Evolutionary conservation across 1,140 invertebrate species (phyloP).

Genomic region (Cephus cinctus): DNA sequence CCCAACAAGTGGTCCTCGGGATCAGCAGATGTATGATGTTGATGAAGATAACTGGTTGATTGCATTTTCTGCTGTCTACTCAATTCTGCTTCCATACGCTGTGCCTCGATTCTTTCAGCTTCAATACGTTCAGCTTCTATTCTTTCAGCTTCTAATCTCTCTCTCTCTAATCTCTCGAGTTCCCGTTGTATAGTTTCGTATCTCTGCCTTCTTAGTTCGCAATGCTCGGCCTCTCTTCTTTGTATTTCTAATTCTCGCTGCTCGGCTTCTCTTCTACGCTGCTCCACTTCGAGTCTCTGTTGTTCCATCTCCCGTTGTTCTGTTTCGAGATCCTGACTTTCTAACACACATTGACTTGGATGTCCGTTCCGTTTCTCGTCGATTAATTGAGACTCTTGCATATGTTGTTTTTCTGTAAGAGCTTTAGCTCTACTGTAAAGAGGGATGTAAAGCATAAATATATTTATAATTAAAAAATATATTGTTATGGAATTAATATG

Average conservation of each 20-base stretch:
- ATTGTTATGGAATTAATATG: neutral
- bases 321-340: constrained; percentile 15
- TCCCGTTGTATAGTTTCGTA: constrained; percentile 14
- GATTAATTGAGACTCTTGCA: neutral
- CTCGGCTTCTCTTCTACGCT: constrained; percentile 32
- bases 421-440: neutral
- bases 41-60: constrained; percentile 36
- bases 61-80: constrained; percentile 41
- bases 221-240: constrained; percentile 22
- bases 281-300: constrained; percentile 35
- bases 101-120: constrained; percentile 30
- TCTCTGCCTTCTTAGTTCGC: constrained; percentile 17
- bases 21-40: constrained; percentile 36
- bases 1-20: constrained; percentile 40
- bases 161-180: constrained; percentile 15
- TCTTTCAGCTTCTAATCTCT: constrained; percentile 28
- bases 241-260: constrained; percentile 15
- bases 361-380: constrained; percentile 7
- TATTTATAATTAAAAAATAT: neutral
- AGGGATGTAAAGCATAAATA: neutral
- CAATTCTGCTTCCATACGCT: constrained; percentile 38
- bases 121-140: constrained; percentile 28
- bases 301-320: constrained; percentile 29
- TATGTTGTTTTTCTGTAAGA: neutral
- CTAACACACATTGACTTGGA: constrained; percentile 13